Percentiles rank a stretch among this genome's conserved stretches.
These are phyloP conservation scores for Apomyelois bistriatella DNA, from an alignment of 2,888 invertebrate genomes.

Conservation along the genomic window DNA sequence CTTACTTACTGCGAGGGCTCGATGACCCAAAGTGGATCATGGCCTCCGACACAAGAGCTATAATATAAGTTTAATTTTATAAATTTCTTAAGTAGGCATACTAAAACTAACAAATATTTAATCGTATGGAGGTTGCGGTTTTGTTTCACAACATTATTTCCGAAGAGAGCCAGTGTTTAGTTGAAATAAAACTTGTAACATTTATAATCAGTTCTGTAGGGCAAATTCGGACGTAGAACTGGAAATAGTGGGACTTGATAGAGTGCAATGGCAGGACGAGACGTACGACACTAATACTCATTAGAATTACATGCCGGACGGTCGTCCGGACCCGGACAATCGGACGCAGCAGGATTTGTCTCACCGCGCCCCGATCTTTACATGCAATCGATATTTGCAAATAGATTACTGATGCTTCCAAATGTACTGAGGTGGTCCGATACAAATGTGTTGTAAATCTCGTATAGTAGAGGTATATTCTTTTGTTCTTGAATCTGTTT, in stretches of 20 bases:
- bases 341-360: slow-evolving; percentile 25
- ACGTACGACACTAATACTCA: slow-evolving; percentile 75
- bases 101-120: too few species aligned
- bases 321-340: slow-evolving; percentile 24
- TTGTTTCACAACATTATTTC: too few species aligned
- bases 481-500: too few species aligned
- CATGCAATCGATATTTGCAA: slow-evolving; percentile 13
- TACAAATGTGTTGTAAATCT: neutral
- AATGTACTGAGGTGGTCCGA: neutral
- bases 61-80: too few species aligned
- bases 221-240: neutral
- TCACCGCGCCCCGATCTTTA: slow-evolving; percentile 18
- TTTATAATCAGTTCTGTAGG: neutral
- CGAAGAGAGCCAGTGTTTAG: too few species aligned
- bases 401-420: neutral
- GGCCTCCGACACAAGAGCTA: too few species aligned
- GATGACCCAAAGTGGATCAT: too few species aligned
- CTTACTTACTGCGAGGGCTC: too few species aligned
- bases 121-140: too few species aligned
- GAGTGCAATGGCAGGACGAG: slow-evolving; percentile 40
- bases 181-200: too few species aligned
- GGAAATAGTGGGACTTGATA: slow-evolving; percentile 42
- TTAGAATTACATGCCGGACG: slow-evolving; percentile 76
- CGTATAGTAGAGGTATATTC: too few species aligned
- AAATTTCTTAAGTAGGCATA: too few species aligned